Evolutionary conservation across 2,797 vertebrate species (phyloP), one percentile per base, ranked within the genome.

Genomic region (Dallia pectoralis): DNA sequence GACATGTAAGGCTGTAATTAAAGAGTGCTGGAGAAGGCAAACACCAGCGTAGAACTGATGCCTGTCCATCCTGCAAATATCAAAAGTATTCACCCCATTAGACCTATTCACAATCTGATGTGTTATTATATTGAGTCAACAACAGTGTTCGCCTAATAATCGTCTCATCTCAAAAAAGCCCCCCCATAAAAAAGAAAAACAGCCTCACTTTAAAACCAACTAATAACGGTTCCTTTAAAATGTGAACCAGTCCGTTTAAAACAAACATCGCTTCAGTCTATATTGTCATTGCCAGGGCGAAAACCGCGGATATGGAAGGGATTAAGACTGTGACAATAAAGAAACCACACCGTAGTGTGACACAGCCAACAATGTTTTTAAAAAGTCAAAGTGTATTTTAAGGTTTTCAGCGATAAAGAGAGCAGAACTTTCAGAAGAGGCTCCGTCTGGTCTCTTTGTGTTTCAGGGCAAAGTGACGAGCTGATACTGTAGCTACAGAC

Each of bases 401-500:
- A 56, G 9, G 53, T 82, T 87, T 84, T 83, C 70, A 84, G n/a
- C 65, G 91, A 93, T 92, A 77, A 91, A 88, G 82, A 4, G 67
- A 56, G 2, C 3, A 78, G 80, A 81, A 69, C 67, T 69, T 53
- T 30, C n/a, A 30, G 22, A 44, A 47, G 44, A 56, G 53, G 40
- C 40, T 44, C 40, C 40, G 14, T 25, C 53, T 56, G 3, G 27
- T 66, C 64, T 66, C 4, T 71, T 56, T 56, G 53, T 56, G 53
- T 56, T 25, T 25, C n/a, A 56, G 53, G 81, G 81, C 78, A 77
- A 77, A 77, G 19, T 65, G 89, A 83, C 79, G 88, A 82, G 71
- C 85, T 88, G 89, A 91, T 93, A 89, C 71, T 87, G 83, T 87
- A 91, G 87, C 87, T 71, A 78, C 81, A 82, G 82, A 88, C 90